A percentile compares a stretch with the other conserved stretches of the same genome.
Conservation (phyloP, 2,888 invertebrate species). For the Halocaridina rubra region DNA sequence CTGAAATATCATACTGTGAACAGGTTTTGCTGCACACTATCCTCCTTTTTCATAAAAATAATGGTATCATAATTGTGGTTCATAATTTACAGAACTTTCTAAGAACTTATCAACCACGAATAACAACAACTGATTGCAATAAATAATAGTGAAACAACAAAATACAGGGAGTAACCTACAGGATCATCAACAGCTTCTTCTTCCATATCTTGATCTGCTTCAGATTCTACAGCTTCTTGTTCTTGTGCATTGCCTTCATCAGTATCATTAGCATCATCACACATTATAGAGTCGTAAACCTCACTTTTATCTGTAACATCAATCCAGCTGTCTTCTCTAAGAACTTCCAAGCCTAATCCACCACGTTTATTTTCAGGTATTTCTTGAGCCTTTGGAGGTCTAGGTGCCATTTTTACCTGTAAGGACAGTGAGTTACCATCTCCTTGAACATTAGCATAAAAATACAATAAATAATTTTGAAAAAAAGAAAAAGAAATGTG, state of each 20-base stretch:
- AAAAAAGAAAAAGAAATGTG: not conserved
- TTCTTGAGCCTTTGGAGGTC: not conserved
- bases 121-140: no score
- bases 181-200: slow-evolving; percentile 38
- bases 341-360: slow-evolving; percentile 36
- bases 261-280: slow-evolving; percentile 11
- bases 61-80: no score
- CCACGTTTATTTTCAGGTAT: slow-evolving; percentile 26
- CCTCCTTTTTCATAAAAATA: no score
- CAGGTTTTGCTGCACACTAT: no score
- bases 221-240: slow-evolving; percentile 33
- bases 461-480: not conserved
- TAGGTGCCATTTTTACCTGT: not conserved
- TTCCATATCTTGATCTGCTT: no score
- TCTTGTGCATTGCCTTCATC: slow-evolving; percentile 28
- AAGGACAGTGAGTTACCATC: no score
- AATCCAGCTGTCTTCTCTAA: slow-evolving; percentile 27
- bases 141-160: no score
- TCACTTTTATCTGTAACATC: slow-evolving; percentile 37
- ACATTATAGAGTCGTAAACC: not conserved
- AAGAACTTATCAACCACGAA: no score
- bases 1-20: no score
- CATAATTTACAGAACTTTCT: no score
- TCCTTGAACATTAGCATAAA: no score
- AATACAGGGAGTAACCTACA: no score